Conservation (phyloP, 2,888 invertebrate species). For the Hyles lineata region DNA sequence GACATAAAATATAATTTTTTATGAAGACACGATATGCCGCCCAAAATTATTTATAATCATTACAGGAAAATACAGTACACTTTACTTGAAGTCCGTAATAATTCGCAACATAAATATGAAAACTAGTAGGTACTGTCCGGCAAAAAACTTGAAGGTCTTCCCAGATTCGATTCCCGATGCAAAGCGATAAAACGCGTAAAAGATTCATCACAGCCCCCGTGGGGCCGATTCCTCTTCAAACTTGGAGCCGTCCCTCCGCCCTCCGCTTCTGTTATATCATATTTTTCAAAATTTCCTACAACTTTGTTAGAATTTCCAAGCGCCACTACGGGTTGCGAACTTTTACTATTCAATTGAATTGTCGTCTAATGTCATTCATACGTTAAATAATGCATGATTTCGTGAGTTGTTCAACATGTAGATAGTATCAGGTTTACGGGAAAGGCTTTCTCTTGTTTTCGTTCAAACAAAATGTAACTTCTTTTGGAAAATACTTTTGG, state of each 20-base stretch:
- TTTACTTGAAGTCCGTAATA: background rate
- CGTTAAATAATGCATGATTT: constrained; percentile 2
- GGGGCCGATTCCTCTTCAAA: constrained; percentile 79
- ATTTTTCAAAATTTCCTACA: constrained; percentile 77
- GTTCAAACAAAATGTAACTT: too few relatives aligned
- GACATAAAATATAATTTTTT: too few relatives aligned
- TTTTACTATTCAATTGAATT: constrained; percentile 68
- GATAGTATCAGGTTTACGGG: too few relatives aligned
- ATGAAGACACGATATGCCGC: too few relatives aligned
- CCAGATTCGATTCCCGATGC: constrained; percentile 75
- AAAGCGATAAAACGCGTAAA: constrained; percentile 81
- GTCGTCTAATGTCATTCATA: constrained; percentile 50
- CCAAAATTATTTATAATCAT: too few relatives aligned
- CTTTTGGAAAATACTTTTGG: too few relatives aligned
- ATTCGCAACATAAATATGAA: constrained; percentile 14
- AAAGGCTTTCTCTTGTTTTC: too few relatives aligned
- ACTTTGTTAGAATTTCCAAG: constrained; percentile 64
- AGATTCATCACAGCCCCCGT: constrained; percentile 79
- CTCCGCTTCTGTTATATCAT: constrained; percentile 74
- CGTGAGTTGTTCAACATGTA: background rate
- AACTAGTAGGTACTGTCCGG: constrained; percentile 10
- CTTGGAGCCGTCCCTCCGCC: constrained; percentile 69
- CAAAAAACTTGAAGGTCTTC: constrained; percentile 24
- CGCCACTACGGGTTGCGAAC: constrained; percentile 48
- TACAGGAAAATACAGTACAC: too few relatives aligned